Evolutionary conservation across 2,797 vertebrate species (phyloP).

Genomic region (Numenius phaeopus): DNA sequence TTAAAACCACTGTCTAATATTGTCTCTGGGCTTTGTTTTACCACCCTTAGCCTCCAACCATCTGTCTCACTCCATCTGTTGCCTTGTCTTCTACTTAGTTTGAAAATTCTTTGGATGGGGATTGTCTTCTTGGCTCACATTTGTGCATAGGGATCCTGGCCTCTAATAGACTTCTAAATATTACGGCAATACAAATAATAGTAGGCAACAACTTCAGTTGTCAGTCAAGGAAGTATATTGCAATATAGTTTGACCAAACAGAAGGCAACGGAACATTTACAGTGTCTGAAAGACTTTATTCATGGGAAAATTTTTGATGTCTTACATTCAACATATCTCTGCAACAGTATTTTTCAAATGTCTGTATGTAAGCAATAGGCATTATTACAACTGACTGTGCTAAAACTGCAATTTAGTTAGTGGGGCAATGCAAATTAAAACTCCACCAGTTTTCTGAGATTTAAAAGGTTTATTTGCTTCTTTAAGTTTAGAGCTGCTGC

Average conservation of each 20-base stretch:
- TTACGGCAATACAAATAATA: not conserved
- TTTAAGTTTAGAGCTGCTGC: not conserved
- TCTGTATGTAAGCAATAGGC: not conserved
- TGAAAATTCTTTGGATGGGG: slow-evolving; percentile 27
- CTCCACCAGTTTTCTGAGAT: not conserved
- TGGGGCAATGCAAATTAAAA: not conserved
- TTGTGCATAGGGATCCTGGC: not conserved
- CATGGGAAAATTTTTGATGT: not conserved
- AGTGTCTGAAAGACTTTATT: not conserved
- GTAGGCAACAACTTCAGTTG: not conserved
- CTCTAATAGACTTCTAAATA: not conserved
- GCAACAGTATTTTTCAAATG: not conserved
- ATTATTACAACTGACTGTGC: not conserved
- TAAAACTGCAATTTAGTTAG: not conserved
- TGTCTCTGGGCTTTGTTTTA: slow-evolving; percentile 44
- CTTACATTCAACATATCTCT: not conserved
- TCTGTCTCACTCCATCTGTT: slow-evolving; percentile 65
- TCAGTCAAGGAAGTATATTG: not conserved
- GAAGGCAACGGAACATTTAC: not conserved
- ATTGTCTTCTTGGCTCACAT: not conserved
- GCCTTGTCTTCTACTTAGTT: slow-evolving; percentile 22
- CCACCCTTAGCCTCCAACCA: slow-evolving; percentile 22
- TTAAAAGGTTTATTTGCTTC: not conserved
- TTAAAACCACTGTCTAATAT: slow-evolving; percentile 46
- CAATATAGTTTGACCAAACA: not conserved